Evolutionary conservation across 2,888 invertebrate species (phyloP), one percentile per base, ranked within the genome.

Genomic region (Leptopilina syphax): DNA sequence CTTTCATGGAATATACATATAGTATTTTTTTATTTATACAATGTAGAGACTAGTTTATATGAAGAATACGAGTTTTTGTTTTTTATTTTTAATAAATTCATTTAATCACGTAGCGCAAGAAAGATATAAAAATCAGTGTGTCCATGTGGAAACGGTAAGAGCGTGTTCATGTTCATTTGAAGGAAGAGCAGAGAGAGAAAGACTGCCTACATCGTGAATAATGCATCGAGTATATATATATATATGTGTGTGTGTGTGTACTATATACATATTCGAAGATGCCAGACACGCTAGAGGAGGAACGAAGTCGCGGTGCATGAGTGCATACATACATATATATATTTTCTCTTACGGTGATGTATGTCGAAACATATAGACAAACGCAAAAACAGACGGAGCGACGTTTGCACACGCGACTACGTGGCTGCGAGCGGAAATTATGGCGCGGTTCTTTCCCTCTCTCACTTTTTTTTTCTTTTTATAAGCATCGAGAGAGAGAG

Each of bases 201-300:
- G 68, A 70, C 9, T 18, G 13, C 10, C 54, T 70, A 50, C 70
- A 27, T 80, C 80, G 70, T 81, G 81, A 83, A 83, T 81, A 83
- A 83, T 83, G 81, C 79, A 81, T 81, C 79, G 73, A 79, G 76
- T 76, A 77, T 77, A 80, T 73, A 67, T 77, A 63, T 44, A 73
- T 18, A 18, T 18, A 3, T 34, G 3, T 34, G 34, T 34, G 4
- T 34, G 4, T 34, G 4, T 3, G 41, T 44, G 12, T 24, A 13
- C 34, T 44, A 44, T 44, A 44, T 44, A 24, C 63, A 54, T 77
- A 63, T 60, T 27, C 78, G 60, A 73, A 80, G 78, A 82, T 79
- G 81, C 81, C 81, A 80, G 70, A 79, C 81, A 76, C 77, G 76
- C 78, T 83, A 68, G 34, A 34, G 18, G 50, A 24, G 54, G 70